Percentiles rank a stretch among this genome's conserved stretches.
phyloP scores from a whole-genome alignment of 2,888 invertebrate species.

The Cosmorhoe ocellata region DNA sequence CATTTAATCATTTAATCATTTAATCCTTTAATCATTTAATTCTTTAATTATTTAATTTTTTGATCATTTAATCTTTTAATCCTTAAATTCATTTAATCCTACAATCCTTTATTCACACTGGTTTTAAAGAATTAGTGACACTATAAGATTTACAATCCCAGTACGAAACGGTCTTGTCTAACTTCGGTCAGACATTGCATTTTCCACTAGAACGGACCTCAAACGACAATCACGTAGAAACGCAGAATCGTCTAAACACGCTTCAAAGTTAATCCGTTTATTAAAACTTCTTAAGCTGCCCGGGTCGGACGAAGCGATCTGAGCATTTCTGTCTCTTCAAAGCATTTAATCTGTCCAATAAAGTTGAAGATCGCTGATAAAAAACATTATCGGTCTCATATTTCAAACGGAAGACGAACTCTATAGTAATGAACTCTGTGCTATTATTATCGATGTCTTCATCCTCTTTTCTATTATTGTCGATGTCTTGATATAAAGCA shows the following conservation, averaged over 20 bases:
- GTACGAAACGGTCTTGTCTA: not conserved
- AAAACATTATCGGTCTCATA: conserved; percentile 52
- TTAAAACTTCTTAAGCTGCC: conserved; percentile 35
- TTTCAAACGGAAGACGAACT: conserved; percentile 40
- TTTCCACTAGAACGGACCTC: conserved; percentile 25
- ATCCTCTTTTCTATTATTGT: conserved; percentile 11
- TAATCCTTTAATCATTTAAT: too few relatives aligned
- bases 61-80: too few relatives aligned
- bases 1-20: too few relatives aligned
- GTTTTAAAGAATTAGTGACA: too few relatives aligned
- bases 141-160: too few relatives aligned
- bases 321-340: conserved; percentile 36
- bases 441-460: conserved; percentile 19
- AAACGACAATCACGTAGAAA: conserved; percentile 28
- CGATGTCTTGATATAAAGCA: too few relatives aligned
- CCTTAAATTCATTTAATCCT: too few relatives aligned
- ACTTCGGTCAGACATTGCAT: conserved; percentile 22
- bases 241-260: conserved; percentile 25
- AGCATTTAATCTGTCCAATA: conserved; percentile 58
- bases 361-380: conserved; percentile 50
- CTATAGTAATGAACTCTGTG: conserved; percentile 25
- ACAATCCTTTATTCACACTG: too few relatives aligned
- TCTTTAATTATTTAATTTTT: too few relatives aligned
- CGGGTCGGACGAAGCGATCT: conserved; percentile 27
- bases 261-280: conserved; percentile 37